Evolutionary conservation across 2,888 invertebrate genomes (phyloP).

Genomic region (Chrysodeixis includens): DNA sequence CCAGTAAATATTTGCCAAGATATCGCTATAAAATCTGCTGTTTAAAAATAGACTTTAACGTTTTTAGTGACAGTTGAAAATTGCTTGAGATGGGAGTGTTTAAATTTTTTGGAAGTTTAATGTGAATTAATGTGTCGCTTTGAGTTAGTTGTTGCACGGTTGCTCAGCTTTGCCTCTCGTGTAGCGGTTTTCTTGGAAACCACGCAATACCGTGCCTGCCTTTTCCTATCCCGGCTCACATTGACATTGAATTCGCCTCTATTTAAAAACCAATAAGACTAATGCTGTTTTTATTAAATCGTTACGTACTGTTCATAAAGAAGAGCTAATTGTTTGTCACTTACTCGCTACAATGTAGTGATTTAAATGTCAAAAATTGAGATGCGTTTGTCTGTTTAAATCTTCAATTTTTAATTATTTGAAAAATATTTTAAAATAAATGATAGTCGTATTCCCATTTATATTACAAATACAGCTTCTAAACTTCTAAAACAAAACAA

Average conservation of each 20-base stretch:
- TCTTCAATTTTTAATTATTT: no score
- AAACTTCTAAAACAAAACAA: no score
- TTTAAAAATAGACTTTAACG: conserved; percentile 37
- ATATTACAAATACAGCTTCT: no score
- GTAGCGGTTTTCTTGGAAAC: not conserved
- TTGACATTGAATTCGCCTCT: not conserved
- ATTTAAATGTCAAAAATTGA: no score
- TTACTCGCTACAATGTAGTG: no score
- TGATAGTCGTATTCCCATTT: not conserved
- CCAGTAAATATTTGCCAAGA: conserved; percentile 71
- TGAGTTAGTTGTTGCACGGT: not conserved
- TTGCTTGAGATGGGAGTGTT: not conserved
- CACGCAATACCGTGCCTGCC: not conserved
- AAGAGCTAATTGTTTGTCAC: no score
- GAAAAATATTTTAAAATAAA: no score
- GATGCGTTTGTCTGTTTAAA: no score
- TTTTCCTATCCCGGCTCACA: not conserved
- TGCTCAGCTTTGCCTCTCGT: not conserved
- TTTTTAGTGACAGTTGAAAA: conserved; percentile 24
- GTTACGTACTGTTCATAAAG: no score
- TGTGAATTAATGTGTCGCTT: not conserved
- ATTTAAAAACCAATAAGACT: not conserved
- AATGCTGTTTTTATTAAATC: no score
- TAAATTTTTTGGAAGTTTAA: conserved; percentile 6
- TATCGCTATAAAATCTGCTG: conserved; percentile 45